Conservation (phyloP, 2,797 vertebrate species). For the Epinephelus coioides region DNA sequence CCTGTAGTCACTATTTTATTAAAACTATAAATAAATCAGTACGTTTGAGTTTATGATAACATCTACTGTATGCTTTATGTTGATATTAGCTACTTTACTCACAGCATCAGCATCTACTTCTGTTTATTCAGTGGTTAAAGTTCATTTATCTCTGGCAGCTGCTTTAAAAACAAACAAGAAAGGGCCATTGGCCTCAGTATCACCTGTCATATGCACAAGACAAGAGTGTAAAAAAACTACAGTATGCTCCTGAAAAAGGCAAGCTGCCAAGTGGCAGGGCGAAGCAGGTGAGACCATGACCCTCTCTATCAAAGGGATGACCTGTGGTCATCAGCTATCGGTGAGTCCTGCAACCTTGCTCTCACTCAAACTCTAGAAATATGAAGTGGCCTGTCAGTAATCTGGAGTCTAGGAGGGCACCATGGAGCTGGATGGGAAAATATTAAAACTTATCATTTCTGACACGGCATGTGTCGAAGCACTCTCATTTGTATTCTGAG, state of each 20-base stretch:
- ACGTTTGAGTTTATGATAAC: neutral
- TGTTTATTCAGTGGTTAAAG: constrained; percentile 25
- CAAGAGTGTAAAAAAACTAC: constrained; percentile 12
- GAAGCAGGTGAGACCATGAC: constrained; percentile 58
- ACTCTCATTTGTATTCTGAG: constrained; percentile 73
- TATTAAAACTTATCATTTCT: constrained; percentile 72
- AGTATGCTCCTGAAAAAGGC: constrained; percentile 36
- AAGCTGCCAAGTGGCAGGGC: constrained; percentile 45
- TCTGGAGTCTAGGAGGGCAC: constrained; percentile 39
- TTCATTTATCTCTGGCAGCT: constrained; percentile 40
- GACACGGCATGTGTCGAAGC: constrained; percentile 64
- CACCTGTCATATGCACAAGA: constrained; percentile 49
- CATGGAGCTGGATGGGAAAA: constrained; percentile 37
- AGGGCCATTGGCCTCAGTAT: constrained; percentile 57
- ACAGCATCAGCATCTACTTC: constrained; percentile 1
- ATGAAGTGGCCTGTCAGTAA: constrained; percentile 62
- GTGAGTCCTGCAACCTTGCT: constrained; percentile 36
- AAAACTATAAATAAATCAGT: neutral
- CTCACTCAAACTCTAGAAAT: constrained; percentile 50
- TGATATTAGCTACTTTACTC: constrained; percentile 12
- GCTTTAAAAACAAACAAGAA: constrained; percentile 72
- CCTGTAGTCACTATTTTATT: neutral
- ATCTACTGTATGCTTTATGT: neutral
- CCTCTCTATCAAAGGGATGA: constrained; percentile 70
- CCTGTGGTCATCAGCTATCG: constrained; percentile 55